Base-by-base conservation (phyloP, 2,888 invertebrate genomes). In the Philereme transversata region DNA sequence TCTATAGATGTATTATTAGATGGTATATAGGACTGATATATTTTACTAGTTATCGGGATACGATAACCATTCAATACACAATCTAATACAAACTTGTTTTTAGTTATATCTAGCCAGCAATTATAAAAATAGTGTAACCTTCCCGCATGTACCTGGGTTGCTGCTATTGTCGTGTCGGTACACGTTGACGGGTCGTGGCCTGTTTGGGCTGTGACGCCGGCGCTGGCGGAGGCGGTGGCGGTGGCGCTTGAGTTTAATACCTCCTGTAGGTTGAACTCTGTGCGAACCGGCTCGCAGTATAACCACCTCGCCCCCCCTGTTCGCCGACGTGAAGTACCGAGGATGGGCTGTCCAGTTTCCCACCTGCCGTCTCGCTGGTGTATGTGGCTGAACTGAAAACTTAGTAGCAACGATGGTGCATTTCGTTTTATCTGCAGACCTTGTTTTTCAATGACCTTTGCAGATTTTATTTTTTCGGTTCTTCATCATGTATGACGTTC, bases 241-340 rank as follows among this genome's bases (percentile, higher is more conserved):
- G 38, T 9, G 50, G 11, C 50, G 22, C 50, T 50, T 35, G 47
- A 47, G 35, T 35, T 47, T 22, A n/a, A 35, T 35, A 7, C 35
- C 9, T 47, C 50, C 40, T 38, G 50, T 40, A 35, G 50, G 22
- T 47, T 11, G 38, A 4, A 7, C 10, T n/a, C 44, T 4, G 22
- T 10, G 35, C 40, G 3, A 22, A 5, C 36, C 34, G 45, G 33
- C 43, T 6, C 5, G 36, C 38, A 5, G 52, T 10, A 8, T 49
- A 50, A 6, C 45, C 45, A 34, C 52, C 52, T 10, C 36, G 33
- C 52, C 52, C 52, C 52, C n/a, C 45, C 45, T 53, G 45, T 45
- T 53, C 45, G 52, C 35, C 36, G 33, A 33, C 47, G 47, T 35
- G n/a, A 40, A 9, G 45, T 10, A 52, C 0, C 45, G 45, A 52